Percentiles rank a stretch among this genome's conserved stretches.
These are phyloP conservation scores for Chorisops tibialis DNA, from an alignment of 2,888 invertebrate genomes.

Conservation along the genomic window DNA sequence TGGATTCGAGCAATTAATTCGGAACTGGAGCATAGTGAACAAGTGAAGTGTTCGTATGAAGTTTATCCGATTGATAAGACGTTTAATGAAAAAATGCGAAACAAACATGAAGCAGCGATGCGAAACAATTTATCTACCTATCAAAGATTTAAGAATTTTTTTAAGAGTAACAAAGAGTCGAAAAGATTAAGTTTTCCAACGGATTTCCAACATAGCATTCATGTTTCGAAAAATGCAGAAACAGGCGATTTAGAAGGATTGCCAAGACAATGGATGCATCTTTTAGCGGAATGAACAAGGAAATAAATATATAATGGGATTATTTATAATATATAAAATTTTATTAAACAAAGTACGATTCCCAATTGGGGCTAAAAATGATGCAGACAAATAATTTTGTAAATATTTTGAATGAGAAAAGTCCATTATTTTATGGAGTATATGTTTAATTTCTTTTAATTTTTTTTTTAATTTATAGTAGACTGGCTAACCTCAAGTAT, in stretches of 20 bases:
- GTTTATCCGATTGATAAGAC: slow-evolving; percentile 13
- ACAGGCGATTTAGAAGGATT: slow-evolving; percentile 77
- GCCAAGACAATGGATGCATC: slow-evolving; percentile 70
- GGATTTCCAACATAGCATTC: slow-evolving; percentile 50
- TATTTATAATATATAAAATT: too few species aligned
- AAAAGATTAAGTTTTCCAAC: slow-evolving; percentile 9
- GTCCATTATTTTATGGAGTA: too few species aligned
- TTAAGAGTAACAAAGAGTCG: neutral
- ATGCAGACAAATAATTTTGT: too few species aligned
- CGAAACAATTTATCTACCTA: neutral
- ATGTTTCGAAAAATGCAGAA: slow-evolving; percentile 72
- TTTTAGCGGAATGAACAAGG: slow-evolving; percentile 50
- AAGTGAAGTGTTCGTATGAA: slow-evolving; percentile 11
- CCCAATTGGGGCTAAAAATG: too few species aligned
- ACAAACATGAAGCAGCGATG: neutral
- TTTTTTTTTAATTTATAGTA: too few species aligned
- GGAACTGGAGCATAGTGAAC: neutral
- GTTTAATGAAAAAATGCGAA: slow-evolving; percentile 9
- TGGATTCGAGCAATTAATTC: slow-evolving; percentile 7
- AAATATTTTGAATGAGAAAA: too few species aligned
- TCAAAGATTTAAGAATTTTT: slow-evolving; percentile 7
- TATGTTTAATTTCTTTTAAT: too few species aligned
- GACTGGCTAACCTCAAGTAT: too few species aligned
- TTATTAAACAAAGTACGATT: too few species aligned
- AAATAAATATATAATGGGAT: too few species aligned